Base-by-base conservation (phyloP, 2,888 invertebrate species). In the Coremacera marginata region DNA sequence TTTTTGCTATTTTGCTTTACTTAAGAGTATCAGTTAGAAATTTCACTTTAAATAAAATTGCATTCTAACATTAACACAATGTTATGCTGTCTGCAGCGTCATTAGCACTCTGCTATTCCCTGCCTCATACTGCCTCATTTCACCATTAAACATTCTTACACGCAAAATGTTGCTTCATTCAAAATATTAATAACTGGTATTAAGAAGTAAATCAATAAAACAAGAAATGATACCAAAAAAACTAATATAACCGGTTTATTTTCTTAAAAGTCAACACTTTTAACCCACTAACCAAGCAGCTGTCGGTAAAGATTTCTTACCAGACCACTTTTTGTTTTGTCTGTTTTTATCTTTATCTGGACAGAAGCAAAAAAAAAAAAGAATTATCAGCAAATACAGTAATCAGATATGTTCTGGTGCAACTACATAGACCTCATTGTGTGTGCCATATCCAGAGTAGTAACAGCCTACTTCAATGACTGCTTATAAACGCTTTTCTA, bases 251-350 rank as follows among this genome's bases (percentile, higher is more conserved):
- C 68, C 68, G 44, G 68, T 68, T 68, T 25, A 14, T 37, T 44
- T 51, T 19, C 51, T 51, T n/a, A 25, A 68, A 68, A 68, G 51
- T 68, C 68, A 51, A 51, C 14, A 68, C 27, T 22, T 52, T 68
- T 68, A 68, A 68, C 68, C 68, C 25, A 68, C 68, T 51, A 68
- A 49, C 31, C 63, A 63, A 63, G 31, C n/a, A 22, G 57, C 57
- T 60, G 57, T 25, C 57, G 3, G 14, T 44, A 44, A 44, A 44
- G 44, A 44, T 44, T 44, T 44, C 44, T 44, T 44, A 44, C 44
- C 44, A 7, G 44, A 44, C 44, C 44, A 44, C 44, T 44, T 44
- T 44, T 11, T 44, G 14, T 44, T 44, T 44, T 11, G 44, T 44
- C 44, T 44, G 44, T 1, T 44, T 44, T 11, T 44, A 44, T 44